Base-by-base conservation (phyloP, 2,113 vertebrate genomes). In the Aldabrachelys gigantea region DNA sequence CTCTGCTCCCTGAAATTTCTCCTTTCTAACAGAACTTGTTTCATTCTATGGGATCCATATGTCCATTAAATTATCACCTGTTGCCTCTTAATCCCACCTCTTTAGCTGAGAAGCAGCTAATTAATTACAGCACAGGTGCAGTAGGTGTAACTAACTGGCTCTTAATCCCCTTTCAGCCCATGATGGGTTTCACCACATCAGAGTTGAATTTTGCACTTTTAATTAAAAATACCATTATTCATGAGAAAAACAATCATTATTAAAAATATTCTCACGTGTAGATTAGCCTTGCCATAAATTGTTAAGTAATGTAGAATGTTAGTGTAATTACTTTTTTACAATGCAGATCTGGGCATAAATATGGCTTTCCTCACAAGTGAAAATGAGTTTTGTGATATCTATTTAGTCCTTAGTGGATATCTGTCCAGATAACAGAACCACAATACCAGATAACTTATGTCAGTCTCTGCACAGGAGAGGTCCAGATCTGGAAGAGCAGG, bases 401-500 rank as follows among this genome's bases (percentile, higher is more conserved):
- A 0, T 91, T 93, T 83, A 80, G 75, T 90, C 47, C 16, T 75
- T 80, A 89, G 88, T 81, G 89, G 49, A 87, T 90, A 22, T 91
- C 78, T 95, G 57, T 85, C 38, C 0, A 1, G 84, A 92, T 78
- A 79, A 89, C 38, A 85, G 27, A 92, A 10, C 19, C 8, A n/a
- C 31, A 90, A 31, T 50, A 78, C 8, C 10, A 81, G 65, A 52
- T 83, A 81, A 75, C 29, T 86, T 85, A 35, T 91, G 69, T 82
- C 52, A 89, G 80, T 49, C 76, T 41, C 69, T 79, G 82, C 72
- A 87, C 72, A 94, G 85, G 65, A 94, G 84, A 90, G 79, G 22
- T 85, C 65, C 75, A 89, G 57, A 89, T 85, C 54, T 56, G 90
- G 87, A 96, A 85, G 25, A 95, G 89, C 91, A 84, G 76, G 41